These are phyloP conservation scores for Philereme transversata DNA, from an alignment of 2,888 invertebrate species.

Conservation along the genomic window DNA sequence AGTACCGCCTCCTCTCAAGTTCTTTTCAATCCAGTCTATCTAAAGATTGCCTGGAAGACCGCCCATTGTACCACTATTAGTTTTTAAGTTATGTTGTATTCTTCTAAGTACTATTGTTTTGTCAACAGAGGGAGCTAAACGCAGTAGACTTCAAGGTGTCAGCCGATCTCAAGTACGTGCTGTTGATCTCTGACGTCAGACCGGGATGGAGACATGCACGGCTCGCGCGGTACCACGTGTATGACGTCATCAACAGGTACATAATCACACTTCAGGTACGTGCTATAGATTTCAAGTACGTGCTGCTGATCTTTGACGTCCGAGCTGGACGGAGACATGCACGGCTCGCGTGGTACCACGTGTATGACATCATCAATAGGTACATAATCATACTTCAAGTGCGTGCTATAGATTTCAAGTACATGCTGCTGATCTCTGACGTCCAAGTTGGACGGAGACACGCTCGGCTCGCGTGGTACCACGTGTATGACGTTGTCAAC, in stretches of 20 bases:
- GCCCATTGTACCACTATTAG: too few relatives aligned
- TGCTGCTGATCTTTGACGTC: constrained; percentile 87
- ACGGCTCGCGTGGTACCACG: constrained; percentile 86
- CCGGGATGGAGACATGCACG: constrained; percentile 85
- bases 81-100: too few relatives aligned
- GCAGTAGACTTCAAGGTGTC: constrained; percentile 91
- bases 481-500: constrained; percentile 87
- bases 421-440: constrained; percentile 79
- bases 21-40: too few relatives aligned
- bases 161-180: constrained; percentile 89
- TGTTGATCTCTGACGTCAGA: constrained; percentile 88
- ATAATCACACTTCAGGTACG: too few relatives aligned
- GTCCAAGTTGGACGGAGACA: constrained; percentile 85
- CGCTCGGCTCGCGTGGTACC: constrained; percentile 86
- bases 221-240: constrained; percentile 86
- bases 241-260: constrained; percentile 86
- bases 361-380: constrained; percentile 87
- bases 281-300: too few relatives aligned
- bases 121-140: constrained; percentile 88
- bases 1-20: too few relatives aligned
- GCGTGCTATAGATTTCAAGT: too few relatives aligned
- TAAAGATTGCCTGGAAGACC: too few relatives aligned
- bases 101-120: constrained; percentile 1
- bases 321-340: constrained; percentile 85
- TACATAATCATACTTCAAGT: constrained; percentile 40